Percentiles rank a stretch among this genome's conserved stretches.
Conservation (phyloP, 2,888 invertebrate species). For the Eupithecia tripunctaria region DNA sequence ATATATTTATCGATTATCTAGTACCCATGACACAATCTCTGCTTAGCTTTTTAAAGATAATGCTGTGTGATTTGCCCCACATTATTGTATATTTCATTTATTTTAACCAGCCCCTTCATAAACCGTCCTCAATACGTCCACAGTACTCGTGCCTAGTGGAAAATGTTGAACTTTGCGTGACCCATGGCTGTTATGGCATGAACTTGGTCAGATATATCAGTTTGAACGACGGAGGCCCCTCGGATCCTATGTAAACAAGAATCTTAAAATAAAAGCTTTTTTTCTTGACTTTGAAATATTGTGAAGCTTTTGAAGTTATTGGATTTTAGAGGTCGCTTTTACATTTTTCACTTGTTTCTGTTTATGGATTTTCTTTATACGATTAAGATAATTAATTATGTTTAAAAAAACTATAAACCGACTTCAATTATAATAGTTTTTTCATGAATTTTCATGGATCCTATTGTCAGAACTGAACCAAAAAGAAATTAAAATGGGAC, state of each 20-base stretch:
- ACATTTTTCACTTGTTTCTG: background rate
- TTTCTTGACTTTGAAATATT: constrained; percentile 27
- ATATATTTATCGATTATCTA: too few species aligned
- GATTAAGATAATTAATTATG: too few species aligned
- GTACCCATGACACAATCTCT: too few species aligned
- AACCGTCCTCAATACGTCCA: constrained; percentile 20
- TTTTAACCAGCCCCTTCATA: background rate
- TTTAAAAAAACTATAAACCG: too few species aligned
- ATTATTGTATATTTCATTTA: background rate
- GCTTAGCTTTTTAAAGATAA: too few species aligned
- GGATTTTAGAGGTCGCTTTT: background rate
- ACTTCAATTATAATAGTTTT: too few species aligned
- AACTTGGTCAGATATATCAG: constrained; percentile 40
- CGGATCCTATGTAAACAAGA: constrained; percentile 36
- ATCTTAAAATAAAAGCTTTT: constrained; percentile 16
- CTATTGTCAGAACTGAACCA: too few species aligned
- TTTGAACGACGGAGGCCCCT: constrained; percentile 31
- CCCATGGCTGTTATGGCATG: constrained; percentile 41
- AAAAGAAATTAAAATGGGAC: too few species aligned
- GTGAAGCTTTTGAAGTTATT: background rate
- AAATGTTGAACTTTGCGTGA: constrained; percentile 50
- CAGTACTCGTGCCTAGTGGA: constrained; percentile 16
- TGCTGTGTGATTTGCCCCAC: too few species aligned
- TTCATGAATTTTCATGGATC: too few species aligned
- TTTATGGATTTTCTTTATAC: background rate